Base-by-base conservation (phyloP, 2,797 vertebrate species). In the Pelochelys cantorii region DNA sequence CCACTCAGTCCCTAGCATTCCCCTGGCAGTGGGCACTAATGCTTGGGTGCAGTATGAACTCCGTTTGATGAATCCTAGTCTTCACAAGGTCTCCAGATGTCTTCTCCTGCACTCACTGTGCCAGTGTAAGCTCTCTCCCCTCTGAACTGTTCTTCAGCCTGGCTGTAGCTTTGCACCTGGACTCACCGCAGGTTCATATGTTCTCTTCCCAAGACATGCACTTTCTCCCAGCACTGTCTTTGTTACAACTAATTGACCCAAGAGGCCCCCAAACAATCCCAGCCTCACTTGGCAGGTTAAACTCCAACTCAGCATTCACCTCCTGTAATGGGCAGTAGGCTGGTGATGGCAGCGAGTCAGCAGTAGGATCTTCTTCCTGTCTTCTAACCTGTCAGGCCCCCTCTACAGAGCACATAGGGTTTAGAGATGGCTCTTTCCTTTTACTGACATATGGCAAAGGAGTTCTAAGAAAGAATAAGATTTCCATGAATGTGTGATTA, bases 311-410 rank as follows among this genome's bases (percentile, higher is more conserved):
- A 34, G n/a, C n/a, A 34, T 37, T 71, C 10, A 34, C n/a, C 65
- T 71, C 65, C 17, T 71, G 18, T 34, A 71, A 71, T 10, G 65
- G n/a, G 18, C n/a, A 71, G n/a, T 34, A 68, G n/a, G 18, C 65
- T 34, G 18, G n/a, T 31, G 59, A 12, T 27, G 59, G 27, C 59
- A 60, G 27, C 27, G 14, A 31, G 59, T 60, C 59, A 60, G 59
- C 2, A 34, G n/a, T 34, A 10, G 65, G 65, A 71, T 71, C 34
- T 71, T 27, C 20, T 86, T 2, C 37, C 0, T 29, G 52, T 14
- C 8, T n/a, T 65, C 25, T 53, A 1, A 37, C 11, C 34, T 3
- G 1, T 29, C 0, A 0, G 82, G 9, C 13, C 10, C 22, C 17
- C 7, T 11, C 11, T 37, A 3, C 17, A 79, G 9, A 15, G 3